Evolutionary conservation across 2,888 invertebrate genomes (phyloP).

Genomic region (Chloroclysta siterata): DNA sequence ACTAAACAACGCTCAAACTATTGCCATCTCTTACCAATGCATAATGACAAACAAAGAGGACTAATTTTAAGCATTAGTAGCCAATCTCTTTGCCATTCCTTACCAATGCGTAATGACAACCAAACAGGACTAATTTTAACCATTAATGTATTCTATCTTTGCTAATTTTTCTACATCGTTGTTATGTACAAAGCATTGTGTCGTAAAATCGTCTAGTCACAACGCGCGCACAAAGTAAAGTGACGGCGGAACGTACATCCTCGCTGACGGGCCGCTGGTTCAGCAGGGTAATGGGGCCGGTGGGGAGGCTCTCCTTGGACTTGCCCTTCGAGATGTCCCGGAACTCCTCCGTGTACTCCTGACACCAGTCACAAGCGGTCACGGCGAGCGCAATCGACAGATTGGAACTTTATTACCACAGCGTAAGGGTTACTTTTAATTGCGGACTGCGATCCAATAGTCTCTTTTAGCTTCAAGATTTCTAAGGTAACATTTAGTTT

Average conservation of each 20-base stretch:
- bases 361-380: slow-evolving; percentile 82
- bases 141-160: too few relatives aligned
- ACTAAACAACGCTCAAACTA: too few relatives aligned
- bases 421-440: neutral
- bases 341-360: slow-evolving; percentile 99
- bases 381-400: slow-evolving; percentile 53
- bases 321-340: slow-evolving; percentile 98
- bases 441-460: neutral
- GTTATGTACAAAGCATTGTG: neutral
- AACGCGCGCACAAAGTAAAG: slow-evolving; percentile 31
- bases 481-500: neutral
- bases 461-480: neutral
- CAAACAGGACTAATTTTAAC: too few relatives aligned
- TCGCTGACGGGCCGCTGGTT: slow-evolving; percentile 98
- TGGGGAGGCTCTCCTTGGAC: slow-evolving; percentile 95
- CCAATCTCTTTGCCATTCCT: too few relatives aligned
- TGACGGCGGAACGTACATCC: slow-evolving; percentile 89
- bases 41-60: too few relatives aligned
- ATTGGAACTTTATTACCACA: slow-evolving; percentile 52
- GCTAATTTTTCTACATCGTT: too few relatives aligned
- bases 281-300: slow-evolving; percentile 96
- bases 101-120: too few relatives aligned
- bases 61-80: too few relatives aligned
- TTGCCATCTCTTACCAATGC: too few relatives aligned
- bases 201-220: neutral